phyloP scores from a whole-genome alignment of 2,113 vertebrate species.

The Bostrychus sinensis region DNA sequence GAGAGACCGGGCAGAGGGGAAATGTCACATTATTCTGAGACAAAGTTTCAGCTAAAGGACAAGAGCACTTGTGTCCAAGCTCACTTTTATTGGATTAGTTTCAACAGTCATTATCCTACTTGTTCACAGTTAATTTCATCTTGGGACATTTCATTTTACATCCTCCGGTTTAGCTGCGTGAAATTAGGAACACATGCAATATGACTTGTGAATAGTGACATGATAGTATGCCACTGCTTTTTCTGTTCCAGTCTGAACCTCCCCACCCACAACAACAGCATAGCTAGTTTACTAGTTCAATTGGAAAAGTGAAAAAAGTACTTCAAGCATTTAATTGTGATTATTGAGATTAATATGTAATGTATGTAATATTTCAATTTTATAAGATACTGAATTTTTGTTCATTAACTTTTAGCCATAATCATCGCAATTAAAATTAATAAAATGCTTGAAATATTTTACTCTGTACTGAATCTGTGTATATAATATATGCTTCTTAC shows the following conservation, averaged over 20 bases:
- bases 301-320: no score
- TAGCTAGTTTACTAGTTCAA: no score
- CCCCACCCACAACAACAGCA: no score
- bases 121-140: not conserved
- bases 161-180: not conserved
- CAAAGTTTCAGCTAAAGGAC: slow-evolving; percentile 47
- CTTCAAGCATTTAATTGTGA: not conserved
- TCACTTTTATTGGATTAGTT: slow-evolving; percentile 16
- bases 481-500: no score
- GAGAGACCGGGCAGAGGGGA: slow-evolving; percentile 53
- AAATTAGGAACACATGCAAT: not conserved
- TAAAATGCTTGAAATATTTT: not conserved
- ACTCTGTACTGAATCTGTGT: no score
- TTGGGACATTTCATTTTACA: not conserved
- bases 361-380: not conserved
- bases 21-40: slow-evolving; percentile 68
- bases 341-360: not conserved
- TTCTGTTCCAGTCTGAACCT: no score
- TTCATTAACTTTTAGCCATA: not conserved
- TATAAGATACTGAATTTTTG: not conserved
- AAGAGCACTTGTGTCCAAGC: slow-evolving; percentile 55
- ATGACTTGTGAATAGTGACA: no score
- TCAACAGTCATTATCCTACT: slow-evolving; percentile 6
- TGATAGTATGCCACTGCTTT: no score
- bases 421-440: not conserved